Conservation (phyloP, 1,140 invertebrate genomes). For the Pseudomyrmex flavicornis region DNA sequence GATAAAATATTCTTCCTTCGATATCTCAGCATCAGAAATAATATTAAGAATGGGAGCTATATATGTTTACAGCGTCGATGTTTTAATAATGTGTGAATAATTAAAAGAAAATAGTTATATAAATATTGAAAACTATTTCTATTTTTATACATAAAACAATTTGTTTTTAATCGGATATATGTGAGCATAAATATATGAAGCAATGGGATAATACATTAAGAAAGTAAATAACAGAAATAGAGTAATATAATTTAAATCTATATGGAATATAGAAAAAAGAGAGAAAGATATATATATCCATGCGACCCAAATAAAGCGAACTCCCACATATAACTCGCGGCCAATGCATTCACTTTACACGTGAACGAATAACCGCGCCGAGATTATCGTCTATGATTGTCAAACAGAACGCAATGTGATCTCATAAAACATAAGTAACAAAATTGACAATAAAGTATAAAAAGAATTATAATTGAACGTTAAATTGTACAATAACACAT, state of each 20-base stretch:
- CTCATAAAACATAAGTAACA: neutral
- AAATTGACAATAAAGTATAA: conserved; percentile 5
- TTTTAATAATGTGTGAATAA: neutral
- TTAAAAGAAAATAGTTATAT: neutral
- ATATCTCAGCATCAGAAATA: neutral
- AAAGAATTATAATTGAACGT: neutral
- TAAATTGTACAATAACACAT: neutral
- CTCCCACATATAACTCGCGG: conserved; percentile 73
- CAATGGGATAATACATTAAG: conserved; percentile 2
- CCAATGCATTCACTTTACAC: conserved; percentile 62
- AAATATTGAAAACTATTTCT: too few relatives aligned
- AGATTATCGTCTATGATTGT: conserved; percentile 49
- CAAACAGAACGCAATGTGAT: neutral
- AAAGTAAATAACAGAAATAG: neutral
- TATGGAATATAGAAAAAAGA: conserved; percentile 38
- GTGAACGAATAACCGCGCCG: conserved; percentile 58
- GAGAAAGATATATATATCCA: conserved; percentile 67
- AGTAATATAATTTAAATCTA: neutral
- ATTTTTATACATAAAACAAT: too few relatives aligned
- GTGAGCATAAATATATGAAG: neutral
- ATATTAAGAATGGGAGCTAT: neutral
- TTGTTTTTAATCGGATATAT: too few relatives aligned
- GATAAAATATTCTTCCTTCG: neutral
- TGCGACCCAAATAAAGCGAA: conserved; percentile 79
- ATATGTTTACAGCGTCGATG: neutral